These are phyloP conservation scores for Nyctibius bracteatus DNA, from an alignment of 2,113 vertebrate species.

Conservation along the genomic window DNA sequence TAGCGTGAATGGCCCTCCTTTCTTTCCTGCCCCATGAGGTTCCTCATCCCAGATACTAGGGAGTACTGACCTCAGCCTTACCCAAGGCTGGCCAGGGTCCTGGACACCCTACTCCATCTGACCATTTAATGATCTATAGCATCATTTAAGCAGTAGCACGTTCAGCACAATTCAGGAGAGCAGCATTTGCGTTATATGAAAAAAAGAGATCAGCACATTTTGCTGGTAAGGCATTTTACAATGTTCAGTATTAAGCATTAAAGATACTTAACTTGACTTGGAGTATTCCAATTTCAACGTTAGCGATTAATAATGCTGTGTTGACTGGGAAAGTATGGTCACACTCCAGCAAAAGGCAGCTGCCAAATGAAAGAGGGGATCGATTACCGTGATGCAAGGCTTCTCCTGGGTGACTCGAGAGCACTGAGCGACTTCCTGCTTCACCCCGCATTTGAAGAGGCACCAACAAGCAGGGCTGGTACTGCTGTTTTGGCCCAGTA, in stretches of 20 bases:
- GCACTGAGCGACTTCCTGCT: rapidly evolving
- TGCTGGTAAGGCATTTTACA: background rate
- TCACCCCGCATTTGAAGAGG: background rate
- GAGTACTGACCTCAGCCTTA: background rate
- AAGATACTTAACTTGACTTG: background rate
- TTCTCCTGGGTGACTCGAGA: background rate
- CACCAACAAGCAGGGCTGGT: background rate
- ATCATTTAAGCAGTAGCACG: background rate
- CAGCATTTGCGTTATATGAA: background rate
- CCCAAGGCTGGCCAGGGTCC: background rate
- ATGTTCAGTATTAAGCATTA: background rate
- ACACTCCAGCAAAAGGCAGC: background rate
- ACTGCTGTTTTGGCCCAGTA: background rate
- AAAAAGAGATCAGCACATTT: background rate
- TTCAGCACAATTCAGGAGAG: background rate
- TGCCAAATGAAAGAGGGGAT: background rate
- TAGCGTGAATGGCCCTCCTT: background rate
- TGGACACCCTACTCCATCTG: background rate
- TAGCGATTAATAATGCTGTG: background rate
- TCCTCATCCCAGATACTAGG: background rate
- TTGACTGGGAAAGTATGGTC: background rate
- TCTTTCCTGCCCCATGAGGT: background rate
- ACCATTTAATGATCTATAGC: background rate
- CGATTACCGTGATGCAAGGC: rapidly evolving
- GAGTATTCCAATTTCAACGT: background rate